Evolutionary conservation across 2,888 invertebrate species (phyloP).

Genomic region (Spisula solida): DNA sequence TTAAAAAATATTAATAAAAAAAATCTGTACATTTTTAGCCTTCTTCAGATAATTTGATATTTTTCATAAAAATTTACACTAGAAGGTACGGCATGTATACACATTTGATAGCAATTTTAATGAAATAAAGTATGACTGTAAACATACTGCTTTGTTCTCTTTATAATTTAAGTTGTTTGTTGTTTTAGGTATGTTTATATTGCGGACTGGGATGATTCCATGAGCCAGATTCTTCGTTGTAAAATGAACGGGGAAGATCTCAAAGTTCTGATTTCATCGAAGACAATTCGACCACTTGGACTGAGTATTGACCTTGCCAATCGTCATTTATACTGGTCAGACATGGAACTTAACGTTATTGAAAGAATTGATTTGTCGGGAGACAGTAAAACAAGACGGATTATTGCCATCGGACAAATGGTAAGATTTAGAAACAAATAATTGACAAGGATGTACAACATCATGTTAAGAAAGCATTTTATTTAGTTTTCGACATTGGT

Average conservation of each 20-base stretch:
- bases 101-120: no score
- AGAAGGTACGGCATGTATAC: no score
- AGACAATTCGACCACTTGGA: slow-evolving; percentile 94
- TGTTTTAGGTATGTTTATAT: slow-evolving; percentile 93
- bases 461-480: no score
- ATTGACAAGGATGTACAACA: no score
- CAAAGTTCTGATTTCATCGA: slow-evolving; percentile 89
- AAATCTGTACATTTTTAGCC: no score
- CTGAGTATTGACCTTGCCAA: slow-evolving; percentile 92
- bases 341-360: slow-evolving; percentile 89
- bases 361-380: slow-evolving; percentile 94
- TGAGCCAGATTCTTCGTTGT: slow-evolving; percentile 91
- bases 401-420: slow-evolving; percentile 62
- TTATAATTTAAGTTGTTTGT: not conserved
- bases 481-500: no score
- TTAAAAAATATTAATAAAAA: no score
- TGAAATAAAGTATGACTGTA: no score
- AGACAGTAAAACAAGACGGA: slow-evolving; percentile 80
- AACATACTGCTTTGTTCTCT: no score
- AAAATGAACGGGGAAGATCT: slow-evolving; percentile 92
- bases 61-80: no score
- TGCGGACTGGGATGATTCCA: slow-evolving; percentile 93
- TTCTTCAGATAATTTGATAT: no score
- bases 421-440: slow-evolving; percentile 8
- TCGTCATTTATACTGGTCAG: slow-evolving; percentile 95